Evolutionary conservation across 2,888 invertebrate species (phyloP).

Genomic region (Lepidonotus clava): DNA sequence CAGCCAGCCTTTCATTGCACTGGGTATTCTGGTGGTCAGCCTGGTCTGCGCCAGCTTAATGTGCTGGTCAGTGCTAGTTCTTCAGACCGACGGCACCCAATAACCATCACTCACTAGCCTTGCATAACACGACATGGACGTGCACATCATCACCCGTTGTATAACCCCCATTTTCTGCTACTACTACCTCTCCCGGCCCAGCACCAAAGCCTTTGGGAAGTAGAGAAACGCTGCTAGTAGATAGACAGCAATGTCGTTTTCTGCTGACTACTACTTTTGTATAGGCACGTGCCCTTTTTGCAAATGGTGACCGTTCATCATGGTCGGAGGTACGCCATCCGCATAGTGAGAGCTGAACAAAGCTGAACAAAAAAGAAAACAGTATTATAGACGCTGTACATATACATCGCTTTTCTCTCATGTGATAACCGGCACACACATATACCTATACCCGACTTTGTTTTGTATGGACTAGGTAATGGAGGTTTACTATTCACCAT

Average conservation of each 20-base stretch:
- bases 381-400: no score
- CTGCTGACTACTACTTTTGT: conserved; percentile 31
- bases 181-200: conserved; percentile 16
- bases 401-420: no score
- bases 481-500: no score
- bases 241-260: not conserved
- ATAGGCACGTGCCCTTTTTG: no score
- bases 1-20: not conserved
- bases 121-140: not conserved
- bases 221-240: not conserved
- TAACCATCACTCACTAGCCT: not conserved
- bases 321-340: no score
- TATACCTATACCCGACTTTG: not conserved
- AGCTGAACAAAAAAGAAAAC: no score
- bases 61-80: not conserved
- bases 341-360: no score
- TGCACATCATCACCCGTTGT: conserved; percentile 18
- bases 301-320: no score
- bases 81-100: not conserved
- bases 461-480: no score
- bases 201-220: no score
- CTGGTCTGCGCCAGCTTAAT: not conserved
- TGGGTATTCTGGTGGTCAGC: not conserved
- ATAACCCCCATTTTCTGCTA: conserved; percentile 34
- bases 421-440: not conserved